Evolutionary conservation across 2,797 vertebrate species (phyloP), one percentile per base, ranked within the genome.

Genomic region (Spinibarbus caldwelli): DNA sequence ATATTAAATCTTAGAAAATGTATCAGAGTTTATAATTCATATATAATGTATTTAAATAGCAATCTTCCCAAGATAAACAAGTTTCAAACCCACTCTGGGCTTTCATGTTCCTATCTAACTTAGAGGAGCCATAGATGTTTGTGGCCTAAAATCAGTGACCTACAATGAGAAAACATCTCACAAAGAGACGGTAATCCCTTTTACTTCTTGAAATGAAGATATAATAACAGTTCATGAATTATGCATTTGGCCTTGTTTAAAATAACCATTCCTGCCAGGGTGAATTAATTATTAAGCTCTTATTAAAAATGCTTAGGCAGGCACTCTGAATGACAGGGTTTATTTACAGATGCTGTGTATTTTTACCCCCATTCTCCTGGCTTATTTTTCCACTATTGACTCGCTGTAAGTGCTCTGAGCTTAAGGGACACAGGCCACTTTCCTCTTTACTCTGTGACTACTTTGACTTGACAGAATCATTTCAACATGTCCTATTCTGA

Each of bases 271-370:
- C 59, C 79, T 79, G 89, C 90, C 47, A 38, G 89, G 68, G 62
- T 87, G 34, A 78, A 89, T 90, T 80, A 88, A 92, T 92, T 90
- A 92, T 88, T 86, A 80, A 90, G 79, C 34, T 86, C 80, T 89
- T 85, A 87, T 90, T 76, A 86, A 90, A 89, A 90, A 89, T 89
- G 86, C 87, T 88, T 89, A 83, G 83, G 85, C 85, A 87, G 87
- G 87, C 68, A 85, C 85, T 83, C 66, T 80, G 59, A 89, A 89
- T 64, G 72, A 57, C 66, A 72, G 72, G 68, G 43, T 72, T 85
- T 89, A 90, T 90, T 92, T 92, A 86, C 85, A 87, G 85, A 70
- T 38, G 41, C 23, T 47, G 72, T 49, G 81, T 88, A 85, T 89
- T 88, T 89, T 88, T 88, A 90, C 49, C 54, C 52, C 70, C 66